Conservation (phyloP, 2,888 invertebrate species). For the Caprella mutica region DNA sequence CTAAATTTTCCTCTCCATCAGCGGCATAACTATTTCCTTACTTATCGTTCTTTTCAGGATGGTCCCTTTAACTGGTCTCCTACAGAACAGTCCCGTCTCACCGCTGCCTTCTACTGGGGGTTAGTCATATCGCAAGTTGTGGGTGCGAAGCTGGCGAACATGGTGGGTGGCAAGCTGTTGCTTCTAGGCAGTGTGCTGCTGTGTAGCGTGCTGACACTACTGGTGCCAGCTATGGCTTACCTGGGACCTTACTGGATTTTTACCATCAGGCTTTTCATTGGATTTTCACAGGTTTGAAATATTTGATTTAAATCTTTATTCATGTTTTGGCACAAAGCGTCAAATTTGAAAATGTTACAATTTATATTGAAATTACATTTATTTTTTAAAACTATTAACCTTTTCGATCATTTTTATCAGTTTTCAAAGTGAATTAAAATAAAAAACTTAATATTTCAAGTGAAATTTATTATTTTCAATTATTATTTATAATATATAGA, state of each 20-base stretch:
- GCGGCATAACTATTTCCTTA: background rate
- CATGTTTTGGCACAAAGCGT: background rate
- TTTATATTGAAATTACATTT: background rate
- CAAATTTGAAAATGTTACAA: background rate
- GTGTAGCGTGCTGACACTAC: constrained; percentile 22
- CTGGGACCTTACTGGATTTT: constrained; percentile 28
- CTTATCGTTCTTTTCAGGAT: background rate
- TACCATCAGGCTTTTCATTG: constrained; percentile 23
- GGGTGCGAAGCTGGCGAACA: constrained; percentile 20
- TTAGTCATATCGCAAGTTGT: constrained; percentile 26
- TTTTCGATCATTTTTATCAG: too few relatives aligned
- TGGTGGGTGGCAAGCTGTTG: constrained; percentile 28
- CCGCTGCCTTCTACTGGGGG: constrained; percentile 29
- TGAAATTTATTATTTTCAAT: background rate
- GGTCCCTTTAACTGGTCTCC: constrained; percentile 27
- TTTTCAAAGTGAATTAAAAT: too few relatives aligned
- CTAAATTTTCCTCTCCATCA: background rate
- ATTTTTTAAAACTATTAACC: too few relatives aligned
- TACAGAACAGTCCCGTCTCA: constrained; percentile 17
- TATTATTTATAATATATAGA: background rate
- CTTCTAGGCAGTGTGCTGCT: constrained; percentile 19
- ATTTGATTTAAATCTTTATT: background rate
- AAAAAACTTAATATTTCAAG: too few relatives aligned
- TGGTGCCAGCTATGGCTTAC: constrained; percentile 18
- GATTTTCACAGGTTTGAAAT: constrained; percentile 20